Evolutionary conservation across 2,888 invertebrate species (phyloP).

Genomic region (Diloba caeruleocephala): DNA sequence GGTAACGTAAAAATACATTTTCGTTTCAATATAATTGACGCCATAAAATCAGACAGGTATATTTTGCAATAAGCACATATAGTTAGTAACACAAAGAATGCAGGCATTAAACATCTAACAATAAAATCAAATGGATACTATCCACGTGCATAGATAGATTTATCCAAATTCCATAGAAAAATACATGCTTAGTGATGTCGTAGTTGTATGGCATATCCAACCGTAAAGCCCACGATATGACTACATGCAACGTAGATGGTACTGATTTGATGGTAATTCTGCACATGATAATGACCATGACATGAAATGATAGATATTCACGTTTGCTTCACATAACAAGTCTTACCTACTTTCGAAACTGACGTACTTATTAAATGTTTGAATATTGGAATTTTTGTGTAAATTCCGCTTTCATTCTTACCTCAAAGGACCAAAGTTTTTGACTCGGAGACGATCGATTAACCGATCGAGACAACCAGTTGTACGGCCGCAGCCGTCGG

Average conservation of each 20-base stretch:
- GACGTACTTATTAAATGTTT: constrained; percentile 34
- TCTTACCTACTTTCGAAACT: constrained; percentile 36
- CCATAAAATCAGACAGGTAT: constrained; percentile 5
- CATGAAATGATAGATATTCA: constrained; percentile 30
- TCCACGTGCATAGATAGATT: constrained; percentile 37
- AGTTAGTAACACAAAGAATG: constrained; percentile 35
- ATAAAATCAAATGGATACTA: constrained; percentile 31
- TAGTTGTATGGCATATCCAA: constrained; percentile 5
- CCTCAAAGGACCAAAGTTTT: constrained; percentile 86
- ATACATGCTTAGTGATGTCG: constrained; percentile 6
- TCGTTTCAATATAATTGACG: not conserved
- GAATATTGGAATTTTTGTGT: constrained; percentile 30
- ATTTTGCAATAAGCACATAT: constrained; percentile 45
- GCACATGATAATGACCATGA: constrained; percentile 39
- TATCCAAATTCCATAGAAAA: constrained; percentile 18
- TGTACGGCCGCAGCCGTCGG: constrained; percentile 83
- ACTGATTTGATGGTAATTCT: constrained; percentile 35
- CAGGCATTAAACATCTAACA: constrained; percentile 33
- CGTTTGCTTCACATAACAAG: constrained; percentile 18
- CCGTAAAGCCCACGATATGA: constrained; percentile 28
- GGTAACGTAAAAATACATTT: constrained; percentile 7
- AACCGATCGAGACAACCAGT: constrained; percentile 84
- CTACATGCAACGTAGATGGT: constrained; percentile 42
- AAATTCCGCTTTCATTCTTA: constrained; percentile 74
- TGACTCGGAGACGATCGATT: constrained; percentile 84